Base-by-base conservation (phyloP, 2,797 vertebrate species). In the Calcarius lapponicus region DNA sequence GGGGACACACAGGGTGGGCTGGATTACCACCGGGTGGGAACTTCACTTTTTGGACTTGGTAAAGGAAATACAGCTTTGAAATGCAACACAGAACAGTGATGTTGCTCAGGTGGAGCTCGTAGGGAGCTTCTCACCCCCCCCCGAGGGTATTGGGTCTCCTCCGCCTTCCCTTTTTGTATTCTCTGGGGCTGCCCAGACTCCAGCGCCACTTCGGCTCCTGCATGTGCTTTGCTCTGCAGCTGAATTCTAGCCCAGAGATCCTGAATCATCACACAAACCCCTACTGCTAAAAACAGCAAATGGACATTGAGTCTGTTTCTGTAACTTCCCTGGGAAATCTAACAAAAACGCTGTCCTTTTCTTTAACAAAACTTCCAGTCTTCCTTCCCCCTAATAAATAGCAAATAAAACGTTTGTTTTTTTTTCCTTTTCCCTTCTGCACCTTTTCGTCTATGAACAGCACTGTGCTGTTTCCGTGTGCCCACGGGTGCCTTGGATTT, bases 321-420 rank as follows among this genome's bases (percentile, higher is more conserved):
- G 4, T 90, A 94, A 97, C 97, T 97, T 97, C 90, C 96, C 96
- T 94, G 93, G 97, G 96, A 97, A 98, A 97, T 94, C 96, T 92
- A 97, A 96, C 96, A 97, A 96, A 98, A 97, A 95, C 3, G 61
- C 79, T 91, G 96, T 96, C 94, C 95, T 97, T 92, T 86, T 95
- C 90, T 90, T 96, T 90, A 97, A 93, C 26, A 40, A 97, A 97
- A 93, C 58, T 94, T 97, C 96, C 97, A 97, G 96, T 97, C 96
- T 96, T 97, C 95, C 94, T 97, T 97, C 90, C 93, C 97, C 95
- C 96, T 96, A 98, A 98, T 98, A 98, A 98, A 98, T 98, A 98
- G 88, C 96, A 97, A 97, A 97, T 95, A 96, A 96, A 96, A 96
- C 9, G 6, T 82, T 85, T n/a, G n/a, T n/a, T 79, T 79, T 90